Evolutionary conservation across 2,797 vertebrate genomes (phyloP), one percentile per base, ranked within the genome.

Genomic region (Ficedula albicollis): DNA sequence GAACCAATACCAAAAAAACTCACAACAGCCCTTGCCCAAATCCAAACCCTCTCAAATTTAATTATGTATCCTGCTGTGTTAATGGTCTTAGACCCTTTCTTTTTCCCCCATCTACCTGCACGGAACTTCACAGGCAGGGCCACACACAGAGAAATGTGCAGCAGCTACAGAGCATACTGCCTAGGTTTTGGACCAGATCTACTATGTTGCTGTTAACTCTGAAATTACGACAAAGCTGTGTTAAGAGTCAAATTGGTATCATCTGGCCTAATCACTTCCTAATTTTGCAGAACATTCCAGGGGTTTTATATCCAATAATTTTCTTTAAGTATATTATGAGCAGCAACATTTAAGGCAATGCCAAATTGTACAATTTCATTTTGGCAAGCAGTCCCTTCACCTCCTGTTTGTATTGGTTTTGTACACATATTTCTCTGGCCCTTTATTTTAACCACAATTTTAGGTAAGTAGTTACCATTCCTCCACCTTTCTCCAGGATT

Each of bases 231-330:
- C 77, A 79, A 15, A 82, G 34, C 91, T 95, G 41, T 88, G 32
- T 81, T 88, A 84, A 76, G 16, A 96, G 41, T 95, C 80, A 95
- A 93, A 94, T 88, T 76, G 62, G 48, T 94, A 68, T 96, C 76
- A 90, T 95, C 91, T 94, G 87, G 89, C 67, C 85, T 95, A 91
- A 96, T 95, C 77, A 48, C 70, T 94, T 95, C 58, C 80, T 95
- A 94, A 95, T 95, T 95, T 95, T 84, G 64, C 52, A 70, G 80
- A 91, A n/a, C 48, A 58, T 95, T 96, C 87, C 86, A 89, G 84
- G 54, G 27, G 73, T 94, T 96, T 97, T 94, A 91, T 95, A 72
- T 75, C 70, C 68, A 66, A 51, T 95, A 82, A 90, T 84, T 93
- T 96, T 93, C 62, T 93, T 90, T 36, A 93, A 94, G 74, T 91